Base-by-base conservation (phyloP, 2,113 vertebrate species). In the Oncorhynchus nerka region DNA sequence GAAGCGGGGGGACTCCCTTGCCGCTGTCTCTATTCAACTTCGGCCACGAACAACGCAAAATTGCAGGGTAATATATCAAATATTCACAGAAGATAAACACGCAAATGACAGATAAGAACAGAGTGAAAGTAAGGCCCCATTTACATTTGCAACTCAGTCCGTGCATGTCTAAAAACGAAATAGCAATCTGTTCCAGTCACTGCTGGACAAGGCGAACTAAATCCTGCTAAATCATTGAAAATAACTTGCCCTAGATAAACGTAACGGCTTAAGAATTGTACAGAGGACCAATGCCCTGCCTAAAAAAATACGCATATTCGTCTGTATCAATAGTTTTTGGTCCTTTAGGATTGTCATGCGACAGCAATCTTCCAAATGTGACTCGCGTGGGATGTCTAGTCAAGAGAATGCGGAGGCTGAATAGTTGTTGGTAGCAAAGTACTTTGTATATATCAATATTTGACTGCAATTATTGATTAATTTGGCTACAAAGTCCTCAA, bases 11-110 rank as follows among this genome's bases (percentile, higher is more conserved):
- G 20, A 78, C 1, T 26, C 71, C 76, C 71, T 22, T 22, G 73
- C 72, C 32, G 57, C 19, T 5, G 7, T 73, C 34, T 76, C 86
- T 86, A 69, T 88, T 71, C 24, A 61, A 51, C 66, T 66, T 45
- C 0, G 95, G 94, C 95, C 95, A 95, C 0, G 0, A 68, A 68
- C 95, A 95, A 62, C 66, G 89, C 75, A 90, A 79, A 81, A 95
- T 91, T 15, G 92, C 92, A 16, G 93, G 6, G 20, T 93, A 94
- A 83, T 95, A 95, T 83, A 95, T 83, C n/a, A 94, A 83, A 87
- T 93, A 93, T 83, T 95, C 95, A 81, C 94, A 95, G 55, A 94
- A 93, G 1, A 94, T 9, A 26, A 94, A 65, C n/a, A 86, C 80
- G 0, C 81, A 84, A 71, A 83, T 77, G 70, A 86, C 12, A 24